phyloP scores from a whole-genome alignment of 2,888 invertebrate genomes.

The Meiosimyza decipiens region DNA sequence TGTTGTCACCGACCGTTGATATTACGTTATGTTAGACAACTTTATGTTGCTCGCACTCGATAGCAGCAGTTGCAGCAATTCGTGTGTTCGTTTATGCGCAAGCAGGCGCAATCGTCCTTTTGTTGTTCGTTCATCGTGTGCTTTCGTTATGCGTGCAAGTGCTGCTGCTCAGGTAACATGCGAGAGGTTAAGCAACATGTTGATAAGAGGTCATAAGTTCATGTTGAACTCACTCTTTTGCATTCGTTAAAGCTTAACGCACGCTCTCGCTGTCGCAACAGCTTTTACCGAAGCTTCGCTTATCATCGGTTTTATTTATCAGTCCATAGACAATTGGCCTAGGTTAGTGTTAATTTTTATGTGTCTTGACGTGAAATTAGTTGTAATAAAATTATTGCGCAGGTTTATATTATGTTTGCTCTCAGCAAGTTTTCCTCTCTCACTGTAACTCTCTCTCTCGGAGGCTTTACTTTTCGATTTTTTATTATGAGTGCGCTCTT shows the following conservation, averaged over 20 bases:
- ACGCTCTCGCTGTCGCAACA: background rate
- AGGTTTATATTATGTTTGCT: too few species aligned
- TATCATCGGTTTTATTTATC: too few species aligned
- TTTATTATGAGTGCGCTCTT: too few species aligned
- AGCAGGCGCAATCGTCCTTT: too few species aligned
- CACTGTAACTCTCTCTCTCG: too few species aligned
- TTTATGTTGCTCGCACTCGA: background rate
- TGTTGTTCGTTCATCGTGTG: conserved; percentile 6
- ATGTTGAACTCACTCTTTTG: background rate
- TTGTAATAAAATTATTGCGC: too few species aligned
- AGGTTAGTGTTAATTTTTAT: conserved; percentile 20
- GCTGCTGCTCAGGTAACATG: background rate
- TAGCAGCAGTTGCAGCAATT: conserved; percentile 1
- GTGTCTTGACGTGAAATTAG: too few species aligned
- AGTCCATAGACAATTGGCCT: conserved; percentile 11
- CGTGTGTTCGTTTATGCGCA: background rate
- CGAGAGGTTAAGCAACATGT: conserved; percentile 28
- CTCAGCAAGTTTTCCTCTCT: too few species aligned
- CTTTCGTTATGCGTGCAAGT: too few species aligned
- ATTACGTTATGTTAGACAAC: background rate
- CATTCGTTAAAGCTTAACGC: background rate
- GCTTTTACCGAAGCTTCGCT: background rate
- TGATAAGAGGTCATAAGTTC: conserved; percentile 24
- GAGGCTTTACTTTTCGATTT: too few species aligned
- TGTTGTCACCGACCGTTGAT: background rate